Percentiles rank a stretch among this genome's conserved stretches.
phyloP scores from a whole-genome alignment of 2,888 invertebrate genomes.

The Aphodius granarius region DNA sequence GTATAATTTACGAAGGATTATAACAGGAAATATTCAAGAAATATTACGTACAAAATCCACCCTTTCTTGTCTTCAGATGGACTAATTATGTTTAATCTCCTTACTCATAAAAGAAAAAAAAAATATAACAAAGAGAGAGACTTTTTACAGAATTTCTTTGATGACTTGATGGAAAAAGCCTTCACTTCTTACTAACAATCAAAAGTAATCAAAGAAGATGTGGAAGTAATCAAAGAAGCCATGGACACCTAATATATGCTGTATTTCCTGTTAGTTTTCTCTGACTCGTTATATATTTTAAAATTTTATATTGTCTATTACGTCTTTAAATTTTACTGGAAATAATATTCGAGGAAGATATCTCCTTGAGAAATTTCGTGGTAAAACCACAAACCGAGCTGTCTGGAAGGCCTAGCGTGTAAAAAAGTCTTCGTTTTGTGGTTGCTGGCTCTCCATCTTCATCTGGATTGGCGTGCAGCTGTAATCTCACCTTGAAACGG shows the following conservation, averaged over 20 bases:
- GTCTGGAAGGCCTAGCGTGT: not conserved
- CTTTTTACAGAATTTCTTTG: no score
- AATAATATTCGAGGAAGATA: not conserved
- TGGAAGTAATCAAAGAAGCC: no score
- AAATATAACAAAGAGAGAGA: no score
- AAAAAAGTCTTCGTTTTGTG: not conserved
- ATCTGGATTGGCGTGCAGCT: not conserved
- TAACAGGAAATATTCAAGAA: not conserved
- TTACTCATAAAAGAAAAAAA: no score
- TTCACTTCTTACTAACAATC: no score
- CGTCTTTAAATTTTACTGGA: no score
- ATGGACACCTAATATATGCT: no score
- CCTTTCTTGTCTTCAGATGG: not conserved
- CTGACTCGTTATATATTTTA: no score
- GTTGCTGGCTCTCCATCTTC: not conserved
- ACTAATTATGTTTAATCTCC: not conserved
- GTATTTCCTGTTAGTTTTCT: no score
- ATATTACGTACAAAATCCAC: not conserved
- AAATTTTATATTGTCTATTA: no score
- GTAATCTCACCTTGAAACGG: not conserved
- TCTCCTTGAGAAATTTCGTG: not conserved
- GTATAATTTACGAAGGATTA: not conserved
- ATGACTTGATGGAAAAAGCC: no score
- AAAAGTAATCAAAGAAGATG: no score
- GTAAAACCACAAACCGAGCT: not conserved